Base-by-base conservation (phyloP, 2,797 vertebrate species). In the Atherinosoma microstoma region DNA sequence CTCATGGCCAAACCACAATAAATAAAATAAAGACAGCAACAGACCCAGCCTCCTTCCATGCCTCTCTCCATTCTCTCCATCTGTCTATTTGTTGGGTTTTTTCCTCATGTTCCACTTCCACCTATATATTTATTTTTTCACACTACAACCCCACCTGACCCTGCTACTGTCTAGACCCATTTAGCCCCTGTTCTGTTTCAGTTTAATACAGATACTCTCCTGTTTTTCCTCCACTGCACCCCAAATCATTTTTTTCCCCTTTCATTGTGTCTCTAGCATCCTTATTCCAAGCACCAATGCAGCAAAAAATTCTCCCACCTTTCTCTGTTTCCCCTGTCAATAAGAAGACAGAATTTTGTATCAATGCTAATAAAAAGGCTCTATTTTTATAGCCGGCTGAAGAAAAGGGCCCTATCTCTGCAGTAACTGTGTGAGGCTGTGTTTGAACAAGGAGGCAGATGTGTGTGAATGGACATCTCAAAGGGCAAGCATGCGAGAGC, bases 331-430 rank as follows among this genome's bases (percentile, higher is more conserved):
- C 76, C 70, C 74, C 47, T 77, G 82, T 84, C 56, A 67, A 89
- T 91, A 84, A 89, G 79, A 71, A 81, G 71, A 90, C 81, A 80
- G 83, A 81, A 70, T 84, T 83, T 82, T 86, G 84, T 82, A 88
- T 90, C 80, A 82, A 58, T 60, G 70, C 86, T 89, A 89, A 89
- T 89, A 27, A 77, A 91, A 86, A 86, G 64, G 61, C 62, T 82
- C 68, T 77, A 57, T 89, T 91, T 92, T 89, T 87, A 86, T 58
- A 78, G 76, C 69, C 68, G 10, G 38, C 68, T 81, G 42, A 84
- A 73, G 66, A 80, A 73, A 58, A 62, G 22, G 59, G 45, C 40
- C 63, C 76, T 32, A 32, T 64, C 47, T 66, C 47, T 66, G 71
- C 61, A 75, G 78, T 78, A 76, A 79, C 86, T 71, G 51, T 51